Evolutionary conservation across 2,797 vertebrate species (phyloP), one percentile per base, ranked within the genome.

Genomic region (Lerista edwardsae): DNA sequence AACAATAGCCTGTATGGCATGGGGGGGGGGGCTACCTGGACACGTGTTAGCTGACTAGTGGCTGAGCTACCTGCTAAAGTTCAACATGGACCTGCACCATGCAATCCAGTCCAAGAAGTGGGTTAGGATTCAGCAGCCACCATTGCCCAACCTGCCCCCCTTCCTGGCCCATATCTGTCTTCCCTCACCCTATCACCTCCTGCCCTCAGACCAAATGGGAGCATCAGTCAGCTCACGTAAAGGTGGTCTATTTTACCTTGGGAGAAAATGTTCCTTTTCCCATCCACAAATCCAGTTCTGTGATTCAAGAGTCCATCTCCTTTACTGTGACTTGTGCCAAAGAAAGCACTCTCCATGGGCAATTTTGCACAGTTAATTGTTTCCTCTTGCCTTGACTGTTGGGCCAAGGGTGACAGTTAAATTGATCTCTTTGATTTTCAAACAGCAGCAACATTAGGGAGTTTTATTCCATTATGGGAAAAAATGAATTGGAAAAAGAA

Each of bases 391-490:
- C 36, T 86, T 85, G 80, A 69, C 65, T 89, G 51, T 5, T 36
- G 55, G 21, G 34, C 1, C 82, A 82, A 92, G 82, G 29, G 39
- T 88, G 92, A 47, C 80, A 88, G 57, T 61, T 76, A 51, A 85
- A 75, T 87, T 59, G 74, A 31, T 87, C 84, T 34, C 41, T 82
- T 89, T 90, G 72, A 83, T 90, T 89, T 90, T 81, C 87, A 88
- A 68, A 36, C 61, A 55, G 51, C 44, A 77, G 41, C 39, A n/a
- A 68, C 47, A 85, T 0, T 41, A 89, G 78, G 44, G 64, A 87
- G 79, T 85, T 61, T 68, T 8, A 81, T 80, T 86, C 51, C 84
- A 89, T 82, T 64, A 8, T 39, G 81, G 82, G 83, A 90, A 81
- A 87, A 88, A 84, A 87, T 9, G 84, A 78, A 84, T 71, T 77